A percentile compares a stretch with the other conserved stretches of the same genome.
phyloP scores from a whole-genome alignment of 2,797 vertebrate species.

The Phylloscopus collybita region DNA sequence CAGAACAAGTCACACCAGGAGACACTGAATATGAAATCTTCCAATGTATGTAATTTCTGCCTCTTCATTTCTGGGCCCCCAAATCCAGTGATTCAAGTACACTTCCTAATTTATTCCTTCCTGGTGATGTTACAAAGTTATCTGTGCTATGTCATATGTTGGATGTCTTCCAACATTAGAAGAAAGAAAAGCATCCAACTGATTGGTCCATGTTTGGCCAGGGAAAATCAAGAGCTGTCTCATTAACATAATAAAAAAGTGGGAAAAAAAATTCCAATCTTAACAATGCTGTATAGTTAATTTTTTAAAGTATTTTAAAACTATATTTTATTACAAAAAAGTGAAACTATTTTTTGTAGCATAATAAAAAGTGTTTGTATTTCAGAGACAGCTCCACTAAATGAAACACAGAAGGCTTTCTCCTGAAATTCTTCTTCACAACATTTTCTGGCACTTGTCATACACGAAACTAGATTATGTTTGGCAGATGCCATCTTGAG shows the following conservation, averaged over 20 bases:
- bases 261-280: neutral
- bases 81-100: neutral
- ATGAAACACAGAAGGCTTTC: neutral
- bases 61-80: neutral
- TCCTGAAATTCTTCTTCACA: neutral
- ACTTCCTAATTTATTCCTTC: neutral
- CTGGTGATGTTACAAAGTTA: neutral
- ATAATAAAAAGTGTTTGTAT: slow-evolving; percentile 45
- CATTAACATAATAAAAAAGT: neutral
- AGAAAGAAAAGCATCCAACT: neutral
- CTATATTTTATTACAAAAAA: slow-evolving; percentile 64
- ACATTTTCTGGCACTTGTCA: neutral
- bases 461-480: neutral
- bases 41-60: neutral
- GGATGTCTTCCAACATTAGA: neutral
- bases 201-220: neutral
- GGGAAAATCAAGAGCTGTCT: slow-evolving; percentile 30
- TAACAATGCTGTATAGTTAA: slow-evolving; percentile 30
- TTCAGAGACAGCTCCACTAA: slow-evolving; percentile 19
- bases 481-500: neutral
- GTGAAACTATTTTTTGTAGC: slow-evolving; percentile 61
- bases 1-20: neutral
- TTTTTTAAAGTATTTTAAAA: slow-evolving; percentile 40
- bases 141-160: neutral
- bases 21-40: neutral